A percentile compares a stretch with the other conserved stretches of the same genome.
Conservation (phyloP, 2,888 invertebrate genomes). For the Cyaniris semiargus region DNA sequence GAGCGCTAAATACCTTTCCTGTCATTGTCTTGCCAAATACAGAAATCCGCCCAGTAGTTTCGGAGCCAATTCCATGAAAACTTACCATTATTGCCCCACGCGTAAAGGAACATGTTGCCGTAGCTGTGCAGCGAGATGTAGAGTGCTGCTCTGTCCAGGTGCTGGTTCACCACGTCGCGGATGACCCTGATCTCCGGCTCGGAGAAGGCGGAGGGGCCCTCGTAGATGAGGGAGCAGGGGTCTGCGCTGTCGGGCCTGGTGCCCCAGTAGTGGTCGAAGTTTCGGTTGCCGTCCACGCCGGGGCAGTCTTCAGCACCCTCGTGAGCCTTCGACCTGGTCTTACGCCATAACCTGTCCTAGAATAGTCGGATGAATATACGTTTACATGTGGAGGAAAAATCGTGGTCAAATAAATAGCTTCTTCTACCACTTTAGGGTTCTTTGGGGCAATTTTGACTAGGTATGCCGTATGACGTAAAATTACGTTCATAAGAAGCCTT, state of each 20-base stretch:
- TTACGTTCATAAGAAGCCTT: no score
- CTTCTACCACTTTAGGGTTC: no score
- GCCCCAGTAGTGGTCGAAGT: conserved; percentile 87
- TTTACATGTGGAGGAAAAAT: no score
- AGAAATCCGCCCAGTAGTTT: no score
- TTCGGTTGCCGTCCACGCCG: conserved; percentile 90
- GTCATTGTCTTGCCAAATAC: no score
- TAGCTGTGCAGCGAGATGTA: conserved; percentile 89
- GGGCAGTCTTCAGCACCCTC: conserved; percentile 72
- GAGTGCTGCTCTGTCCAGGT: conserved; percentile 75
- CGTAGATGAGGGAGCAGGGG: conserved; percentile 83
- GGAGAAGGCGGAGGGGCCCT: conserved; percentile 83
- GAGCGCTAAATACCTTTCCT: no score
- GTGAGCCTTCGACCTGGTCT: conserved; percentile 81
- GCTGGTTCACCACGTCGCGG: conserved; percentile 76
- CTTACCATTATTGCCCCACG: conserved; percentile 84
- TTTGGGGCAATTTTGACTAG: no score
- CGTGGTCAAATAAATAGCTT: no score
- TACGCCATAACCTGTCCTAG: conserved; percentile 86
- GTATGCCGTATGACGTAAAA: no score
- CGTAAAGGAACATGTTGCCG: conserved; percentile 85
- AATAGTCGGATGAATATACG: neutral
- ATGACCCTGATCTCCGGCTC: conserved; percentile 84
- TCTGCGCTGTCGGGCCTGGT: conserved; percentile 67
- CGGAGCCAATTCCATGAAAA: conserved; percentile 1